Conservation (phyloP, 30 jellyfish, hydroid and myxozoan genomes). For the Chrysaora quinquecirrha region DNA sequence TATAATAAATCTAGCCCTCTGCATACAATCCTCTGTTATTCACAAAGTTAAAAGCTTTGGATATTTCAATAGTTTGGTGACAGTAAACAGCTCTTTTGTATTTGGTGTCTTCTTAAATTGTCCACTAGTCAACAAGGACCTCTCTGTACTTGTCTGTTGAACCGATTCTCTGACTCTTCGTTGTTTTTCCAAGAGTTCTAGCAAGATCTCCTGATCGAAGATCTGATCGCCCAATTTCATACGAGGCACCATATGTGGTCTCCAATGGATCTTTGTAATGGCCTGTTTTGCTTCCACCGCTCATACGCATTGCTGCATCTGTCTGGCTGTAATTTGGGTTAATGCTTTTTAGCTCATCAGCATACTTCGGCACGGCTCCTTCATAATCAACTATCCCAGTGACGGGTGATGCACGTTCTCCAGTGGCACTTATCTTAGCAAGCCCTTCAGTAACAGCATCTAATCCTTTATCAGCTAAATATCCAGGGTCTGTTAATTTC, state of each 20-base stretch:
- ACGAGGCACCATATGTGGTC: conserved; percentile 74
- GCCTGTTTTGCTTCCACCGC: conserved; percentile 20
- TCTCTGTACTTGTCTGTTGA: conserved; percentile 13
- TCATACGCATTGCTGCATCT: background rate
- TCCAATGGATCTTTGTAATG: conserved; percentile 19
- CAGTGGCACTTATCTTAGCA: conserved; percentile 32
- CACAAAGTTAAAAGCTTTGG: background rate
- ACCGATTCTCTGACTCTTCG: conserved; percentile 13
- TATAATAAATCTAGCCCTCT: background rate
- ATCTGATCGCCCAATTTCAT: conserved; percentile 29
- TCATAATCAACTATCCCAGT: conserved; percentile 41
- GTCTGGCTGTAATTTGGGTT: background rate
- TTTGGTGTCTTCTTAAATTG: too few relatives aligned
- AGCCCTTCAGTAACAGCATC: conserved; percentile 50
- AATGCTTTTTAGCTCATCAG: background rate
- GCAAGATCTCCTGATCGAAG: conserved; percentile 77
- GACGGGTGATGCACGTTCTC: conserved; percentile 35
- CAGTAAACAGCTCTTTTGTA: too few relatives aligned
- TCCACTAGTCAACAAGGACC: conserved; percentile 37
- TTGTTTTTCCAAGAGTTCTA: conserved; percentile 58
- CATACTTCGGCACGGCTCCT: conserved; percentile 24
- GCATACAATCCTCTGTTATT: background rate
- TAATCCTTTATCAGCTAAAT: conserved; percentile 14
- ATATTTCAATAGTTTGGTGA: background rate
- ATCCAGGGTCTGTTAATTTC: conserved; percentile 61